These are phyloP conservation scores for Agelaius tricolor DNA, from an alignment of 2,113 vertebrate genomes.

Conservation along the genomic window DNA sequence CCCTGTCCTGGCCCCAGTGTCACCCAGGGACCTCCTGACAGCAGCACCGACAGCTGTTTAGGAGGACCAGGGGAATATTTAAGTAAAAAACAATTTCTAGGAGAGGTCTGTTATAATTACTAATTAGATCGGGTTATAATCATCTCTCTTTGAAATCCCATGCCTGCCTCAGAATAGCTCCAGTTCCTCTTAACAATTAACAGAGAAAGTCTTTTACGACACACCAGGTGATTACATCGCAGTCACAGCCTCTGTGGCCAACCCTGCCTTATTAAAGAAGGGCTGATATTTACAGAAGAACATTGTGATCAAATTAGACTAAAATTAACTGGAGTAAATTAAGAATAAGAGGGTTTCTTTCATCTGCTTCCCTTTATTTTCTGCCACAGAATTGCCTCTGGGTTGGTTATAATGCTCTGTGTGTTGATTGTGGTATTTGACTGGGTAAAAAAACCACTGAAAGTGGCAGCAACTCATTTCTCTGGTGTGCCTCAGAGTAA, in stretches of 20 bases:
- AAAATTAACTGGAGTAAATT: slow-evolving; percentile 65
- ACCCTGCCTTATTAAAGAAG: slow-evolving; percentile 44
- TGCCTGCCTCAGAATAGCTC: slow-evolving; percentile 63
- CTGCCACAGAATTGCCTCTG: background rate
- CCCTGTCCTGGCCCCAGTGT: background rate
- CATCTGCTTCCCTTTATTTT: background rate
- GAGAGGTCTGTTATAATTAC: slow-evolving; percentile 68
- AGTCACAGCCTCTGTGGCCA: background rate
- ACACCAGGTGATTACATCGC: slow-evolving; percentile 52
- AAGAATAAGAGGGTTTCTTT: background rate
- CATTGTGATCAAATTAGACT: slow-evolving; percentile 70
- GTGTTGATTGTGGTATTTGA: background rate
- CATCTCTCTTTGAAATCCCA: slow-evolving; percentile 65
- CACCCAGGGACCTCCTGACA: background rate
- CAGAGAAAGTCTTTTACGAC: slow-evolving; percentile 47
- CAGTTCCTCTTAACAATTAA: slow-evolving; percentile 65
- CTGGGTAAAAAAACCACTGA: background rate
- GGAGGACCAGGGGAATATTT: slow-evolving; percentile 52
- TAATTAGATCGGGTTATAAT: slow-evolving; percentile 76
- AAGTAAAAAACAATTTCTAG: slow-evolving; percentile 65
- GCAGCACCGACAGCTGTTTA: background rate
- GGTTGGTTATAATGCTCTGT: background rate
- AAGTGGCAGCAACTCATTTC: background rate
- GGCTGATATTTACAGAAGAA: slow-evolving; percentile 63
- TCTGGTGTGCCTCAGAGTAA: background rate